phyloP scores from a whole-genome alignment of 1,140 invertebrate genomes.

The Tetragnatha versicolor region DNA sequence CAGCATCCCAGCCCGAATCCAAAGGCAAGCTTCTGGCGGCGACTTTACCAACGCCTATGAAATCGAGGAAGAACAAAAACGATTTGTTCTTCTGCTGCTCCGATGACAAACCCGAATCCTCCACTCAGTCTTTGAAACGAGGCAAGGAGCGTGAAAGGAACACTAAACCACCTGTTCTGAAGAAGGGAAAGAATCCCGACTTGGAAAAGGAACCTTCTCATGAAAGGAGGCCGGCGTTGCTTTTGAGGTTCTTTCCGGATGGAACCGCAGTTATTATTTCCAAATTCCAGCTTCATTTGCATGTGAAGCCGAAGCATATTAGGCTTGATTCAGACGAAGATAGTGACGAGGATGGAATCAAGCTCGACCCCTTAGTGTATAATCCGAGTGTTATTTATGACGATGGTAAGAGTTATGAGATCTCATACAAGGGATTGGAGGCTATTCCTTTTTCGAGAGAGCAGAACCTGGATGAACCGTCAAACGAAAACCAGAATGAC shows the following conservation, averaged over 20 bases:
- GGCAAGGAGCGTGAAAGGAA: constrained; percentile 46
- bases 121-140: neutral
- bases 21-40: neutral
- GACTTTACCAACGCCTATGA: neutral
- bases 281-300: constrained; percentile 46
- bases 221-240: constrained; percentile 40
- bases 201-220: constrained; percentile 25
- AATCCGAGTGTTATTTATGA: constrained; percentile 7
- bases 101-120: neutral
- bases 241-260: constrained; percentile 48
- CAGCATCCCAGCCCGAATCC: neutral
- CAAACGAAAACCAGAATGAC: neutral
- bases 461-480: constrained; percentile 12
- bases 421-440: constrained; percentile 38
- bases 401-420: constrained; percentile 43
- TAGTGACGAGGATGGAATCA: constrained; percentile 7
- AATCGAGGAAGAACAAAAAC: constrained; percentile 36
- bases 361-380: neutral
- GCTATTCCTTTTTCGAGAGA: constrained; percentile 14
- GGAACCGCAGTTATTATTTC: constrained; percentile 47
- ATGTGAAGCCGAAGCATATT: constrained; percentile 48
- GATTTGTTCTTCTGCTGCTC: constrained; percentile 36
- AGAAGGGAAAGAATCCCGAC: constrained; percentile 11
- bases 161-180: constrained; percentile 36
- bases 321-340: constrained; percentile 16